These are phyloP conservation scores for Centropristis striata DNA, from an alignment of 2,113 vertebrate genomes.

Conservation along the genomic window DNA sequence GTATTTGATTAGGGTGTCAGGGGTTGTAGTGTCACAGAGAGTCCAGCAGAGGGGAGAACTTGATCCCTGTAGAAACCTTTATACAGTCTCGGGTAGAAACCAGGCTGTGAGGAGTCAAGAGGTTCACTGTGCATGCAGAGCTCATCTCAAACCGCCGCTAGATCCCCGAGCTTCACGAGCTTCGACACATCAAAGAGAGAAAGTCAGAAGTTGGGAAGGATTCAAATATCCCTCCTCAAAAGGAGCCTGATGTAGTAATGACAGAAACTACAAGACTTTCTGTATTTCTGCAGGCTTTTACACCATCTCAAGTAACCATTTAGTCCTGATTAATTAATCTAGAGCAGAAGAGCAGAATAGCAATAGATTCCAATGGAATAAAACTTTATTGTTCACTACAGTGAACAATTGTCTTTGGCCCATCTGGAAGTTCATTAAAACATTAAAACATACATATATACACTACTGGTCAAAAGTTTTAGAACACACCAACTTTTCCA, in stretches of 20 bases:
- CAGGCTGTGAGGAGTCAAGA: slow-evolving; percentile 19
- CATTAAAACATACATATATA: neutral
- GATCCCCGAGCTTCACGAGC: slow-evolving; percentile 4
- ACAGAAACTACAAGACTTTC: neutral
- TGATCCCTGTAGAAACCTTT: slow-evolving; percentile 1
- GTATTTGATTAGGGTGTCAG: neutral
- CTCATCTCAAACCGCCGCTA: slow-evolving; percentile 21
- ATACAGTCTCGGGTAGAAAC: no score
- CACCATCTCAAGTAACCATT: neutral
- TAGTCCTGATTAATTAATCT: neutral
- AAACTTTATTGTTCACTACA: neutral
- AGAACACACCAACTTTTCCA: no score
- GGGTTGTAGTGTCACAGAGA: slow-evolving; percentile 17
- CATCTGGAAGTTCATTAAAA: neutral
- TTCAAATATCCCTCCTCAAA: slow-evolving; percentile 7
- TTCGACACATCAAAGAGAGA: slow-evolving; percentile 19
- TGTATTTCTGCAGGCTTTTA: neutral
- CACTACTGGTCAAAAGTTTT: no score
- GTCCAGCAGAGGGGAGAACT: slow-evolving; percentile 23
- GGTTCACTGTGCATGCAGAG: slow-evolving; percentile 18
- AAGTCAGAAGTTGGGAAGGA: slow-evolving; percentile 15
- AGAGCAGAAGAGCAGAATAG: neutral
- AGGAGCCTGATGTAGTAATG: neutral
- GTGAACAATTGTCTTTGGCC: neutral
- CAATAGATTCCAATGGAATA: neutral